Base-by-base conservation (phyloP, 2,113 vertebrate genomes). In the Hippolais icterina region DNA sequence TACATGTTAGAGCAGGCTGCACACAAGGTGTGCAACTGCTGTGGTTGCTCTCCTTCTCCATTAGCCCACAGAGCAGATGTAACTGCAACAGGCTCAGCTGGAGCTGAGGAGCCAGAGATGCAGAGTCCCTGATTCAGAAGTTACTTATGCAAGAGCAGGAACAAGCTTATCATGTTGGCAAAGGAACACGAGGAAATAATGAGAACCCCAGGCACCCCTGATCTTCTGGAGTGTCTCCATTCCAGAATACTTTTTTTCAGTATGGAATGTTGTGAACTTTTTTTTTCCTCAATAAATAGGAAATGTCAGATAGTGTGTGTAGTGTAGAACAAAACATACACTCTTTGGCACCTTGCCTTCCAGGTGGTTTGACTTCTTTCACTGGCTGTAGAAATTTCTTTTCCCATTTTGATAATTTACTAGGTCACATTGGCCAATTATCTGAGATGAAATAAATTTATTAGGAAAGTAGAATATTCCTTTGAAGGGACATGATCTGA, bases 221-320 rank as follows among this genome's bases (percentile, higher is more conserved):
- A n/a, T 19, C 14, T 76, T 42, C 12, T 53, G 23, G 12, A 54
- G 8, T 28, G 7, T 61, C 10, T 81, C 41, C 19, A 46, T 54
- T 87, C 39, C 19, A 68, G 28, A 24, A 21, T 39, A 35, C 37
- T 50, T 59, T 31, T 75, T 76, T 90, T 72, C 11, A 50, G 0
- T 37, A 33, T 20, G 9, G 29, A 35, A 27, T 21, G 15, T 11
- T 65, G 7, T 20, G 5, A 4, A 15, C 0, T 18, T 42, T 61
- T 70, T 66, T 89, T 65, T 18, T 52, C 4, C 14, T 4, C 8
- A 39, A 47, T 19, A 46, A 76, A 39, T 7, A 33, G 15, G 41
- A 42, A 57, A 72, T 41, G 5, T 83, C 33, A 54, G 39, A 27
- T 46, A 1, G 5, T 0, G 1, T 24, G 16, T 7, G 1, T 53